Evolutionary conservation across 1,140 invertebrate genomes (phyloP).

Genomic region (Physella acuta): DNA sequence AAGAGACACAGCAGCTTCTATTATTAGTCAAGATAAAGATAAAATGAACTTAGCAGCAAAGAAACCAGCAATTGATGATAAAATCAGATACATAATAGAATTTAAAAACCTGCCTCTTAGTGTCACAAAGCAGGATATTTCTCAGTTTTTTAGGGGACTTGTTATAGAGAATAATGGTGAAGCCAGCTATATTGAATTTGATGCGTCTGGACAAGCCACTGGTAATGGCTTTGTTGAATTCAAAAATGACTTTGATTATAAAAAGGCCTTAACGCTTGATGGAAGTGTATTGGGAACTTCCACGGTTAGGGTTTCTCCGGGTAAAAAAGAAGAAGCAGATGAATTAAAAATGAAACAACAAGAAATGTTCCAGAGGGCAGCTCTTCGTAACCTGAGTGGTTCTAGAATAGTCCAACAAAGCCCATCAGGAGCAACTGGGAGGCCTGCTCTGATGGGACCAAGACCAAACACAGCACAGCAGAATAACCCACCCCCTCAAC

Average conservation of each 20-base stretch:
- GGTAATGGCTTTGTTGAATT: conserved; percentile 75
- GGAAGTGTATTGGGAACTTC: conserved; percentile 45
- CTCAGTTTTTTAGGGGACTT: conserved; percentile 37
- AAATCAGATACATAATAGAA: conserved; percentile 15
- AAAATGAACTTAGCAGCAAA: neutral
- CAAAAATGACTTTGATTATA: conserved; percentile 67
- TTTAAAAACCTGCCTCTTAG: conserved; percentile 39
- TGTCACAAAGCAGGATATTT: conserved; percentile 33
- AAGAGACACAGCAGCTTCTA: conserved; percentile 7
- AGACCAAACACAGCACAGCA: neutral
- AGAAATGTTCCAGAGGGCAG: conserved; percentile 29
- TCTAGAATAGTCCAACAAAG: neutral
- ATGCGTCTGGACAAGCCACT: conserved; percentile 64
- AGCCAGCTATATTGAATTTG: conserved; percentile 70
- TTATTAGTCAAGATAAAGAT: conserved; percentile 4
- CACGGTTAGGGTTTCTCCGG: conserved; percentile 41
- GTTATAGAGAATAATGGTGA: conserved; percentile 50
- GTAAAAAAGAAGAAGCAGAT: conserved; percentile 33
- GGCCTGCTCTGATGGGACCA: conserved; percentile 15
- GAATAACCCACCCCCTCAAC: conserved; percentile 2
- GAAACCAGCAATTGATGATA: conserved; percentile 12
- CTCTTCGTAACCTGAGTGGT: conserved; percentile 3
- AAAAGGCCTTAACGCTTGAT: conserved; percentile 46
- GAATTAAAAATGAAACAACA: conserved; percentile 25
- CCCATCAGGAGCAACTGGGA: neutral